Conservation (phyloP, 2,113 vertebrate genomes). For the Carollia perspicillata region DNA sequence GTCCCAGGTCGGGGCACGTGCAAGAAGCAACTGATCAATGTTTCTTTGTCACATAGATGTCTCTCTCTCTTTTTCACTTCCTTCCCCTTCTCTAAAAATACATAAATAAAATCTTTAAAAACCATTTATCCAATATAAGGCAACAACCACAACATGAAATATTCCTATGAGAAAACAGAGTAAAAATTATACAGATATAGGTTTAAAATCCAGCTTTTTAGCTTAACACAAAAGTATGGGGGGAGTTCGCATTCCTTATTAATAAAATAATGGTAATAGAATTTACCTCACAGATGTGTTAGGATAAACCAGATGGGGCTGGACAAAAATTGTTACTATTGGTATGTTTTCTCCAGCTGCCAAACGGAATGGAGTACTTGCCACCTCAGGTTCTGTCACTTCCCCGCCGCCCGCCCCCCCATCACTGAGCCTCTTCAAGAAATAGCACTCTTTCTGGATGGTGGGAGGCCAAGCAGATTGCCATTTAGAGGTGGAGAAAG, state of each 20-base stretch:
- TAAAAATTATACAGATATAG: neutral
- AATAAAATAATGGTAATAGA: neutral
- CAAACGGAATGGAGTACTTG: neutral
- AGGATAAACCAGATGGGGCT: neutral
- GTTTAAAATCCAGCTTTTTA: neutral
- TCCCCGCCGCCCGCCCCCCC: no score
- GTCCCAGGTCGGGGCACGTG: no score
- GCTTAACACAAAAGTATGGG: neutral
- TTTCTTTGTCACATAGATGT: no score
- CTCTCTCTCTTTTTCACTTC: no score
- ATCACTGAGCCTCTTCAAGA: neutral
- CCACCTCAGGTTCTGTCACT: neutral
- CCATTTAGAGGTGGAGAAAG: neutral
- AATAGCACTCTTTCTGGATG: neutral
- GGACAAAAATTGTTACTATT: neutral
- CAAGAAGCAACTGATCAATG: no score
- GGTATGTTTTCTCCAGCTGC: neutral
- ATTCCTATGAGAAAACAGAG: neutral
- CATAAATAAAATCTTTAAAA: neutral
- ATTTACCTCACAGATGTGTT: neutral
- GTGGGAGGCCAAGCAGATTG: neutral
- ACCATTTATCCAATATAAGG: neutral
- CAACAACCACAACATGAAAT: neutral
- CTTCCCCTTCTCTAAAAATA: no score
- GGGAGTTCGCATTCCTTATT: neutral